phyloP scores from a whole-genome alignment of 2,797 vertebrate genomes.

The Enteromius afrohamiltoni region DNA sequence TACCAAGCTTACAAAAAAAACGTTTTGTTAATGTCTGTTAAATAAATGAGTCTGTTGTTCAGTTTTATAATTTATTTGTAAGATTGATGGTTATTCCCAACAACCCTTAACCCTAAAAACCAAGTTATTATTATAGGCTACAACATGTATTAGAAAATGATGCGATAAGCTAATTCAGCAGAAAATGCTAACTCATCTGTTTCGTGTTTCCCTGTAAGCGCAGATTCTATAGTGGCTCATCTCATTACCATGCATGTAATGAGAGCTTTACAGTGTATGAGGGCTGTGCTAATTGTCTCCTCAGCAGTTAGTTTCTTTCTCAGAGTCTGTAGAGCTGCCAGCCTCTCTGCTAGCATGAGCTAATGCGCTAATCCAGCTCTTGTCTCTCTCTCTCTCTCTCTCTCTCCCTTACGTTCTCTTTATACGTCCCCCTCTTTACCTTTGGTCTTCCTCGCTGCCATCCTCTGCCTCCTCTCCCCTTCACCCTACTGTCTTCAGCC shows the following conservation, averaged over 20 bases:
- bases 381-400: constrained; percentile 15
- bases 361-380: constrained; percentile 56
- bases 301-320: constrained; percentile 38
- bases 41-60: background rate
- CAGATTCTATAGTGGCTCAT: constrained; percentile 30
- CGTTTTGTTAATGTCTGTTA: background rate
- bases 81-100: background rate
- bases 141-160: constrained; percentile 21
- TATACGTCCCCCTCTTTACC: constrained; percentile 11
- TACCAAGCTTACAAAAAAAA: background rate
- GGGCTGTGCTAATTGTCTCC: constrained; percentile 34
- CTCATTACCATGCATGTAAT: constrained; percentile 54
- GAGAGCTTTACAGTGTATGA: constrained; percentile 41
- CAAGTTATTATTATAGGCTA: background rate
- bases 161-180: constrained; percentile 10
- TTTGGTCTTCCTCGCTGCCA: background rate
- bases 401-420: constrained; percentile 25
- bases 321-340: constrained; percentile 37
- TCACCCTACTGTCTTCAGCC: constrained; percentile 72
- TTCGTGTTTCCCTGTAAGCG: constrained; percentile 30
- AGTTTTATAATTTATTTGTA: background rate
- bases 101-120: background rate
- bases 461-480: background rate
- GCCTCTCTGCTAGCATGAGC: constrained; percentile 39
- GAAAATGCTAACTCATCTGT: constrained; percentile 35